Evolutionary conservation across 2,113 vertebrate species (phyloP).

Genomic region (Panthera leo): DNA sequence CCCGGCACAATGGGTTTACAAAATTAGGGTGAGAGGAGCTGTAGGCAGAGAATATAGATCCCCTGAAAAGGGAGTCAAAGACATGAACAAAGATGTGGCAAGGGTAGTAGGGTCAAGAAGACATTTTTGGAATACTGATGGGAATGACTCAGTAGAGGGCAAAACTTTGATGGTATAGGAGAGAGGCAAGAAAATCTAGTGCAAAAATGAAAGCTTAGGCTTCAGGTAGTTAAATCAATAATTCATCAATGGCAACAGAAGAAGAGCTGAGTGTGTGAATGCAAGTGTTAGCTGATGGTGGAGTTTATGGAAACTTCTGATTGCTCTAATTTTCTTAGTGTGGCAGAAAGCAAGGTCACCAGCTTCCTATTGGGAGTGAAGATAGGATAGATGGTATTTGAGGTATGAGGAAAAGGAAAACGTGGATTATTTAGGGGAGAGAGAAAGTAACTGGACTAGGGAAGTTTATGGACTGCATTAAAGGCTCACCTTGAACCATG

Average conservation of each 20-base stretch:
- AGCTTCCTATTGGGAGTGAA: not conserved
- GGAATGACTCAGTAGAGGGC: not conserved
- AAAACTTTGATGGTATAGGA: not conserved
- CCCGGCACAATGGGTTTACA: not conserved
- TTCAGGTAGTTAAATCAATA: not conserved
- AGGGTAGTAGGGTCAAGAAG: not conserved
- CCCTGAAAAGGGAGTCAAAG: not conserved
- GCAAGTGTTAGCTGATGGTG: not conserved
- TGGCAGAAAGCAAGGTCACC: not conserved
- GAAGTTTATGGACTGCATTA: not conserved
- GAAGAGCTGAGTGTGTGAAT: not conserved
- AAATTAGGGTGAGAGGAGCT: not conserved
- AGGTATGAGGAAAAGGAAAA: not conserved
- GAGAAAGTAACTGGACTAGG: not conserved
- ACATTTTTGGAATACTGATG: not conserved
- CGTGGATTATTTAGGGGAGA: not conserved
- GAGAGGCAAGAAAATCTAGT: not conserved
- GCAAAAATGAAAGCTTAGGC: not conserved
- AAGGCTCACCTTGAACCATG: not conserved
- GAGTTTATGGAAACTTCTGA: not conserved
- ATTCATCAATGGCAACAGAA: not conserved
- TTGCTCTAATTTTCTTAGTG: not conserved
- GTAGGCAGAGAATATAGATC: not conserved
- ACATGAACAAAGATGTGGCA: not conserved
- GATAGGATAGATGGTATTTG: not conserved